Evolutionary conservation across 2,797 vertebrate species (phyloP).

Genomic region (Betta splendens): DNA sequence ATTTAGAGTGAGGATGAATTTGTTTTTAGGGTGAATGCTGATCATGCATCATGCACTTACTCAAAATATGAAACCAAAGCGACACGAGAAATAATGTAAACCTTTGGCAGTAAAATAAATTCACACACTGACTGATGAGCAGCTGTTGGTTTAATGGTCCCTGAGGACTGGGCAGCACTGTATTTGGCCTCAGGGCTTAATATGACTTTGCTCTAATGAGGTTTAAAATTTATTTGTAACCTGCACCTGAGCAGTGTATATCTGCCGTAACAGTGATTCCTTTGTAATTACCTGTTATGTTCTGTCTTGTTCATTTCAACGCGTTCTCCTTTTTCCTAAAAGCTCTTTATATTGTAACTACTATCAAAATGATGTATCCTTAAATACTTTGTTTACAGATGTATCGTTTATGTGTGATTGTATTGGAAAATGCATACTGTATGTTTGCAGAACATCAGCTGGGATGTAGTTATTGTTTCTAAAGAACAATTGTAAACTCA

Average conservation of each 20-base stretch:
- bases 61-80: not conserved
- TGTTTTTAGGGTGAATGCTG: not conserved
- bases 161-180: no score
- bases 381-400: conserved; percentile 62
- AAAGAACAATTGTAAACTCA: not conserved
- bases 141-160: no score
- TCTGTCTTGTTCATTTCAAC: conserved; percentile 1
- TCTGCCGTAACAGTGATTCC: conserved; percentile 4
- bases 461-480: conserved; percentile 15
- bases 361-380: conserved; percentile 13
- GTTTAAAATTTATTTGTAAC: no score
- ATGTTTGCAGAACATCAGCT: conserved; percentile 16
- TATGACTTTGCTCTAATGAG: no score
- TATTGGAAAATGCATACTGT: conserved; percentile 31
- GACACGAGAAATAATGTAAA: conserved; percentile 2
- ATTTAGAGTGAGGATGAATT: not conserved
- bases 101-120: no score
- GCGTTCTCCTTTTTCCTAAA: not conserved
- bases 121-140: no score
- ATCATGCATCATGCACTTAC: no score
- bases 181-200: no score
- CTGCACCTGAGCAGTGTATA: no score
- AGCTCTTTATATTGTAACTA: not conserved
- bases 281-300: not conserved
- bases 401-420: conserved; percentile 54